Evolutionary conservation across 92 coral and sea anemone genomes (phyloP).

Genomic region (Isaurus tuberculatus): DNA sequence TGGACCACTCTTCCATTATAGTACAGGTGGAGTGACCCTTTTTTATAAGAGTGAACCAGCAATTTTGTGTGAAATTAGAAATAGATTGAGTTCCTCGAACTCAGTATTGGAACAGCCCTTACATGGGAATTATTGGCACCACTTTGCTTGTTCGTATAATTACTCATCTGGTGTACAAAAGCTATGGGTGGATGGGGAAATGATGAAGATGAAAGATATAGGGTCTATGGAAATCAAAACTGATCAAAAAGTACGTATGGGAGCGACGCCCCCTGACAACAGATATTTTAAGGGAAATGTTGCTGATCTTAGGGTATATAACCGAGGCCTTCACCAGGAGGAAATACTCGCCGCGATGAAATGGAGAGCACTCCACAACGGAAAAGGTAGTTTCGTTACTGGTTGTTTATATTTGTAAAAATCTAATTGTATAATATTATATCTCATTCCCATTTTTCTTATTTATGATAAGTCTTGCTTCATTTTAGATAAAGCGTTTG

Average conservation of each 20-base stretch:
- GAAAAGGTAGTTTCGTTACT: not conserved
- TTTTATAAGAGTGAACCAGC: not conserved
- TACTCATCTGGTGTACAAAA: constrained; percentile 7
- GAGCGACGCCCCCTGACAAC: not conserved
- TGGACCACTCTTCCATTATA: not conserved
- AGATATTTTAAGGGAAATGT: not conserved
- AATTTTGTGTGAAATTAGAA: not conserved
- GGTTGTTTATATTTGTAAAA: no score
- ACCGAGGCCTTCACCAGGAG: constrained; percentile 4
- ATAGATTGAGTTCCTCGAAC: not conserved
- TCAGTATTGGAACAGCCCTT: not conserved
- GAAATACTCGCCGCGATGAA: constrained; percentile 23
- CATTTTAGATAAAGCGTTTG: no score
- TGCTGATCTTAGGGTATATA: constrained; percentile 24
- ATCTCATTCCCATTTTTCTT: no score
- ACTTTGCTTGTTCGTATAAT: constrained; percentile 21
- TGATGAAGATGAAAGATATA: not conserved
- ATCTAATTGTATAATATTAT: no score
- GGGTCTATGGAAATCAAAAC: constrained; percentile 11
- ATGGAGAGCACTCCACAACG: not conserved
- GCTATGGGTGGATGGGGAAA: constrained; percentile 27
- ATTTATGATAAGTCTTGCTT: no score
- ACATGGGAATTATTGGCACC: not conserved
- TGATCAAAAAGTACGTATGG: not conserved
- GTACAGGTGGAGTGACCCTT: not conserved